phyloP scores from a whole-genome alignment of 2,113 vertebrate species.

The Ascaphus truei region DNA sequence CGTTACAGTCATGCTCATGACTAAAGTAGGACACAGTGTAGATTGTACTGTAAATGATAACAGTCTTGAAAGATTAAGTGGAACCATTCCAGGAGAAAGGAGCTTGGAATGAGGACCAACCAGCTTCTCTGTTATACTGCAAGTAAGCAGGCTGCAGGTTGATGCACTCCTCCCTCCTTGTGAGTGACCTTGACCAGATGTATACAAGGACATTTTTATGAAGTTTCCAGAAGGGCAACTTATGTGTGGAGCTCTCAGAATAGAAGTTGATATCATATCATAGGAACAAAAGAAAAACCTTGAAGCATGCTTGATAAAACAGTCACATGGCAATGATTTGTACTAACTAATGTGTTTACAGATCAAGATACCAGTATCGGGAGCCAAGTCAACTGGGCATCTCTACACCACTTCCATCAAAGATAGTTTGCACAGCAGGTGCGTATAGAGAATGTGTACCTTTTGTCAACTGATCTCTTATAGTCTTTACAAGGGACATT shows the following conservation, averaged over 20 bases:
- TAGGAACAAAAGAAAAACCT: not conserved
- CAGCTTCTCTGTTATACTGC: no score
- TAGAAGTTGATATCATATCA: not conserved
- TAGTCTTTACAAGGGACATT: no score
- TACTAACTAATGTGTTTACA: conserved; percentile 30
- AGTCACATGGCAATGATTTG: not conserved
- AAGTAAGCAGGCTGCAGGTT: no score
- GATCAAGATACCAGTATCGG: conserved; percentile 74
- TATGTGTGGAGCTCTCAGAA: no score
- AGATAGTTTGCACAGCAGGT: conserved; percentile 55
- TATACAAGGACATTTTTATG: not conserved
- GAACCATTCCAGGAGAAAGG: no score
- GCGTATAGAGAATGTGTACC: not conserved
- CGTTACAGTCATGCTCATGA: no score
- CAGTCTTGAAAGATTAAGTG: no score
- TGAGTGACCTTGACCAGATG: not conserved
- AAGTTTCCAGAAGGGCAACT: not conserved
- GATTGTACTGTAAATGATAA: no score
- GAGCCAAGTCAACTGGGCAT: conserved; percentile 55
- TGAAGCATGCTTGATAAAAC: not conserved
- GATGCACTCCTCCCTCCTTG: not conserved
- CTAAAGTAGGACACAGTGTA: no score
- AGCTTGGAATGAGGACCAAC: no score
- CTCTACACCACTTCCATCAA: conserved; percentile 55
- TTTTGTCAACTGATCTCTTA: not conserved